phyloP scores from a whole-genome alignment of 2,888 invertebrate genomes.

The Chloromyia formosa region DNA sequence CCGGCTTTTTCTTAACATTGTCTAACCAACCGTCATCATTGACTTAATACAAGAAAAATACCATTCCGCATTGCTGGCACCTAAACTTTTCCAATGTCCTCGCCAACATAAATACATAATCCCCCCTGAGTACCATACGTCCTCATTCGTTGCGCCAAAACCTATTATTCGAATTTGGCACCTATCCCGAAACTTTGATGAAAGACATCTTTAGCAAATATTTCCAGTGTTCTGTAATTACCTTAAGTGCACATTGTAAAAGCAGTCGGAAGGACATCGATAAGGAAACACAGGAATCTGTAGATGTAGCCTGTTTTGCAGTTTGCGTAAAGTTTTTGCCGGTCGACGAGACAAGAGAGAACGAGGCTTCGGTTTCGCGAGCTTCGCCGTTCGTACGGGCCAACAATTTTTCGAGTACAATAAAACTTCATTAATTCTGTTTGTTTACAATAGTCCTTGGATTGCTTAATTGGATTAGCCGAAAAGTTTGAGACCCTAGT shows the following conservation, averaged over 20 bases:
- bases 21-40: too few relatives aligned
- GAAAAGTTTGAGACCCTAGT: constrained; percentile 35
- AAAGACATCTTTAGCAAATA: constrained; percentile 36
- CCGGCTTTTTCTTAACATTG: too few relatives aligned
- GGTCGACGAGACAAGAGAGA: background rate
- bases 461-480: constrained; percentile 42
- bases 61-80: constrained; percentile 37
- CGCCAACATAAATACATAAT: constrained; percentile 20
- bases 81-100: constrained; percentile 9
- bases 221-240: constrained; percentile 41
- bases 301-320: constrained; percentile 24
- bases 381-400: too few relatives aligned
- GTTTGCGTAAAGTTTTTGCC: constrained; percentile 11
- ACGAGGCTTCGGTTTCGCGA: background rate
- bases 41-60: constrained; percentile 22
- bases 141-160: background rate
- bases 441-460: constrained; percentile 41
- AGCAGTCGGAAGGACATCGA: background rate
- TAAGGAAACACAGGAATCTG: background rate
- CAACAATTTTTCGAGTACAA: constrained; percentile 18
- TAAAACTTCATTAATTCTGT: constrained; percentile 44
- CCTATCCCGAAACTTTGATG: constrained; percentile 38
- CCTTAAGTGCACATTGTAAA: constrained; percentile 31
- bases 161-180: constrained; percentile 38
- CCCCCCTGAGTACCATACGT: background rate